phyloP scores from a whole-genome alignment of 1,140 invertebrate species.

The Caerostris extrusa region DNA sequence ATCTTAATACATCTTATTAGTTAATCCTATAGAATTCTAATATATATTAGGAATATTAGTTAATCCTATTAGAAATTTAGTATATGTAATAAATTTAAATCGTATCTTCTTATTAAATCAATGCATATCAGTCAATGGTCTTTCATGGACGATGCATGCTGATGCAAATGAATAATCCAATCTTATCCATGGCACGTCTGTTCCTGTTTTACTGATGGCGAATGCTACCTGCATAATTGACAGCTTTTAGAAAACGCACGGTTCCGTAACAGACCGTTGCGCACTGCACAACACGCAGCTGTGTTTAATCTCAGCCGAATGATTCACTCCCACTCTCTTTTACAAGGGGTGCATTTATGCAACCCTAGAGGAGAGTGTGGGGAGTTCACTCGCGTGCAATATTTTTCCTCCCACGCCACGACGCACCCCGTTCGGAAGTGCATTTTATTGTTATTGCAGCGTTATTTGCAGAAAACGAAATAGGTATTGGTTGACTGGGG shows the following conservation, averaged over 20 bases:
- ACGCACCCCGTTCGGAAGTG: neutral
- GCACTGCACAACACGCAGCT: neutral
- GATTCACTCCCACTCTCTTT: slow-evolving; percentile 26
- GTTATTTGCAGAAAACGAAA: neutral
- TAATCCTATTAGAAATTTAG: no score
- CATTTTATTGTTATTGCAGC: slow-evolving; percentile 52
- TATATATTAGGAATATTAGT: no score
- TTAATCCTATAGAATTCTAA: no score
- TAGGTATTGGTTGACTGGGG: neutral
- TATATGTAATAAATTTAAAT: no score
- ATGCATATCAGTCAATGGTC: no score
- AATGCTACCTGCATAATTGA: slow-evolving; percentile 5
- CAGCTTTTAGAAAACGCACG: neutral
- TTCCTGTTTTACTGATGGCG: neutral
- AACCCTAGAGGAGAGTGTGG: neutral
- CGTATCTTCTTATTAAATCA: no score
- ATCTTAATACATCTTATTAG: no score
- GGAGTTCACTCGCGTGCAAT: neutral
- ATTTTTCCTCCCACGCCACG: neutral
- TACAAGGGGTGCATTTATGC: neutral
- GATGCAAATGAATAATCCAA: neutral
- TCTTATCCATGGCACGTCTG: neutral
- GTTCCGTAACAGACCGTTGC: neutral
- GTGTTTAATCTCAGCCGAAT: slow-evolving; percentile 43
- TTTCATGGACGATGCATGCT: no score